Evolutionary conservation across 2,888 invertebrate species (phyloP), one percentile per base, ranked within the genome.

Genomic region (Drosophila dives): DNA sequence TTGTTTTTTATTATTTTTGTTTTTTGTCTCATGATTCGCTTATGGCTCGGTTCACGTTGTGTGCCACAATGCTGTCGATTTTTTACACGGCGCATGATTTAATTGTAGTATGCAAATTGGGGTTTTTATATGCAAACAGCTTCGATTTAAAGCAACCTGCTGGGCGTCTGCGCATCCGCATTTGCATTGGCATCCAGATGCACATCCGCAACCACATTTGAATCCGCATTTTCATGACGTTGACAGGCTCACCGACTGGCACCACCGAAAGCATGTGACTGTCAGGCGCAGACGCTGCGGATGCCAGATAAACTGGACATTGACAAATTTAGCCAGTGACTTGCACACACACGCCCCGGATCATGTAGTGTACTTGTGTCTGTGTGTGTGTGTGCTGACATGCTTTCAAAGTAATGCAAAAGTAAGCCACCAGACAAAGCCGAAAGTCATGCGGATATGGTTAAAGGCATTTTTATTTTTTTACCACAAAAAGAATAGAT

Each of bases 101-200:
- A 86, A 86, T 86, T 86, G 85, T 88, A 90, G 82, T 76, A 86
- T 90, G 90, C 82, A 86, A 86, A 86, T 90, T 49, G 29, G 63
- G 49, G 55, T 64, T 45, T 55, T 26, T 50, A 33, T 75, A 64
- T 72, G 79, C 62, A 77, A 63, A 60, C 55, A 64, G 60, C 38
- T 67, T 72, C 81, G 67, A 77, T 81, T 86, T 64, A 69, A 75
- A 64, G 65, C 60, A 72, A 53, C 54, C 63, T 66, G 79, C 61
- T 66, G 64, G 53, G 45, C 65, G 49, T 59, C 61, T 63, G 76
- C 55, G 56, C 55, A 64, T 51, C 61, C 64, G 75, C 56, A 60
- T 58, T 32, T 53, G 56, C 51, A 63, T 12, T 38, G 56, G 29
- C n/a, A 60, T 50, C 15, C 55, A 45, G 17, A 50, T 55, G 15